These are phyloP conservation scores for Oenanthe oenanthe DNA, from an alignment of 2,113 vertebrate genomes.

Conservation along the genomic window DNA sequence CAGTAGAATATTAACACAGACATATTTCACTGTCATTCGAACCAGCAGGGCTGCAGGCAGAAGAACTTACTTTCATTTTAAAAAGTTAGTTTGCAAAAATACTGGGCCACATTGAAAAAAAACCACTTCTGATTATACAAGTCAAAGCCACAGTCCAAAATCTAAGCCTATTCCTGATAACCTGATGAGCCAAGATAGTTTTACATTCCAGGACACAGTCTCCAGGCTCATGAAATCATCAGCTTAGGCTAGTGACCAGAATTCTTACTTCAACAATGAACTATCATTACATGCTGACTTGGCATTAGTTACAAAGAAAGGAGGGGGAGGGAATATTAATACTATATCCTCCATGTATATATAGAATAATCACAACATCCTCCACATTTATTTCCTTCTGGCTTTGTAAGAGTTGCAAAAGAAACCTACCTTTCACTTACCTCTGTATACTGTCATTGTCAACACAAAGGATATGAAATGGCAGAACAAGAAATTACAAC, in stretches of 20 bases:
- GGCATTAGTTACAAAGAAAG: neutral
- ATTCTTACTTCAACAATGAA: neutral
- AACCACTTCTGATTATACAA: neutral
- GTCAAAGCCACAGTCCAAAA: neutral
- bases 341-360: neutral
- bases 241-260: neutral
- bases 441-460: neutral
- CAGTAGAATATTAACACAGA: neutral
- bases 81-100: neutral
- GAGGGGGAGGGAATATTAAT: neutral
- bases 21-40: neutral
- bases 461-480: neutral
- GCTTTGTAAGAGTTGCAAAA: neutral
- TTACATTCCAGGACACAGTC: neutral
- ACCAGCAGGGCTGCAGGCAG: neutral
- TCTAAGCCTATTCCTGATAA: neutral
- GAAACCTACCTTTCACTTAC: conserved; percentile 15
- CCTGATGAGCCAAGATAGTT: neutral
- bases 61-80: neutral
- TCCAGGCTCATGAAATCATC: neutral
- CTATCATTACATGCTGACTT: neutral
- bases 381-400: neutral
- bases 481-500: neutral
- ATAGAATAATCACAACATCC: neutral
- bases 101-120: neutral